A percentile compares a stretch with the other conserved stretches of the same genome.
Evolutionary conservation across 2,797 vertebrate genomes (phyloP).

Genomic region (Etheostoma nigrum): DNA sequence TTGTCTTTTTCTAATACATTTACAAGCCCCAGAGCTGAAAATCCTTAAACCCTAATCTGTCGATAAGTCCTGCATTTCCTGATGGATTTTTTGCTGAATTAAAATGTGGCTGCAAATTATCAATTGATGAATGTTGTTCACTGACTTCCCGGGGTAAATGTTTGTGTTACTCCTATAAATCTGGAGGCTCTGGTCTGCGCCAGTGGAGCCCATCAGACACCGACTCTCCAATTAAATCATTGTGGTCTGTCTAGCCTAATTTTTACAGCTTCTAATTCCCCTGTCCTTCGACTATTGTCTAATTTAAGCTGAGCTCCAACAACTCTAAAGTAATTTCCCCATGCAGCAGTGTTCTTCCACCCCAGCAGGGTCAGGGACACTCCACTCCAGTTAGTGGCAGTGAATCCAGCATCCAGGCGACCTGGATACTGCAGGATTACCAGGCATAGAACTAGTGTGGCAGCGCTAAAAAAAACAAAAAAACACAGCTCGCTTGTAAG

Average conservation of each 20-base stretch:
- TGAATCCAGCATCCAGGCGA: slow-evolving; percentile 63
- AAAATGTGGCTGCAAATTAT: slow-evolving; percentile 58
- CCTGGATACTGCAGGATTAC: slow-evolving; percentile 71
- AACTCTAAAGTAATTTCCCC: slow-evolving; percentile 59
- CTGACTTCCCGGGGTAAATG: slow-evolving; percentile 49
- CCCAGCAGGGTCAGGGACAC: slow-evolving; percentile 65
- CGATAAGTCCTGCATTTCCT: slow-evolving; percentile 60
- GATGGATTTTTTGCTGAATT: slow-evolving; percentile 59
- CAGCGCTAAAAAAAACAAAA: slow-evolving; percentile 64
- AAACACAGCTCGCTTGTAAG: slow-evolving; percentile 85
- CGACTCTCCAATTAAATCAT: slow-evolving; percentile 43
- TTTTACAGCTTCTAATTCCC: slow-evolving; percentile 55
- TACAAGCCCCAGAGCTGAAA: slow-evolving; percentile 59
- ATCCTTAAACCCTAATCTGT: slow-evolving; percentile 59
- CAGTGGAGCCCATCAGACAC: slow-evolving; percentile 51
- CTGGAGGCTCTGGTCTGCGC: slow-evolving; percentile 29
- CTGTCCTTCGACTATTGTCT: slow-evolving; percentile 44
- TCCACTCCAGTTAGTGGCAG: slow-evolving; percentile 71
- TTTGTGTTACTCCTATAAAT: slow-evolving; percentile 48
- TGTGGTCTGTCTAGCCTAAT: slow-evolving; percentile 48
- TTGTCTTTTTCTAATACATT: slow-evolving; percentile 65
- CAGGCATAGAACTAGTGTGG: slow-evolving; percentile 71
- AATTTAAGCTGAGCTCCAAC: slow-evolving; percentile 57
- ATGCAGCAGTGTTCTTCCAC: slow-evolving; percentile 63
- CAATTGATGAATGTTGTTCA: slow-evolving; percentile 48